These are phyloP conservation scores for Stigmatopora argus DNA, from an alignment of 2,113 vertebrate species.

Conservation along the genomic window DNA sequence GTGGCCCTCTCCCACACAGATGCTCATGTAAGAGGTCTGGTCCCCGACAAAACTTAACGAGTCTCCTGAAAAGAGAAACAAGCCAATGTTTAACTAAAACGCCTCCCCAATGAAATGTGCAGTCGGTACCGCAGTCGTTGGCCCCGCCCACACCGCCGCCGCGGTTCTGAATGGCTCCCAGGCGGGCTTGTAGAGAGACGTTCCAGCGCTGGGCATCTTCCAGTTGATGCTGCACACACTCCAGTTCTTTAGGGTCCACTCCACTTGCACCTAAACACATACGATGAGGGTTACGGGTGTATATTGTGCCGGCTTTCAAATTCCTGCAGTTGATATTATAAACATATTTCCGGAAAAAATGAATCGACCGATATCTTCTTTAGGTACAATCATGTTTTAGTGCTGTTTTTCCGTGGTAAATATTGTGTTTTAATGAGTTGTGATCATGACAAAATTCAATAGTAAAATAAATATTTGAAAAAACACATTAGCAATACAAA, in stretches of 20 bases:
- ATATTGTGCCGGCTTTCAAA: no score
- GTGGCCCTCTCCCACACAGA: conserved; percentile 80
- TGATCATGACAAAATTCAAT: no score
- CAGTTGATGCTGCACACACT: conserved; percentile 69
- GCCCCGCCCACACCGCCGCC: conserved; percentile 72
- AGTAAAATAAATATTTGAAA: no score
- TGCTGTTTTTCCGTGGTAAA: no score
- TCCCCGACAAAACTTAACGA: conserved; percentile 82
- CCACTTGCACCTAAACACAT: conserved; percentile 38
- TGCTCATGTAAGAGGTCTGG: conserved; percentile 95
- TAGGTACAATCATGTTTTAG: no score
- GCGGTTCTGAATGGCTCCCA: conserved; percentile 72
- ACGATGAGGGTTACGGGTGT: conserved; percentile 8
- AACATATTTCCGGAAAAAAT: no score
- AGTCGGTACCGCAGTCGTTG: conserved; percentile 57
- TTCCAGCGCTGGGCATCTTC: conserved; percentile 78
- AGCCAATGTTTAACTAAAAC: not conserved
- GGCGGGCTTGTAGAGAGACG: conserved; percentile 69
- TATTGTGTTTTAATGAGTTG: no score
- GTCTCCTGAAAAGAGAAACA: conserved; percentile 71
- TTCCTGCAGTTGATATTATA: no score
- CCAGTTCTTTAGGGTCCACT: conserved; percentile 65
- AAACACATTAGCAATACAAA: no score
- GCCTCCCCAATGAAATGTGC: not conserved
- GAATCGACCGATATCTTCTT: no score